Evolutionary conservation across 2,888 invertebrate species (phyloP), one percentile per base, ranked within the genome.

Genomic region (Polydrusus pterygomalis): DNA sequence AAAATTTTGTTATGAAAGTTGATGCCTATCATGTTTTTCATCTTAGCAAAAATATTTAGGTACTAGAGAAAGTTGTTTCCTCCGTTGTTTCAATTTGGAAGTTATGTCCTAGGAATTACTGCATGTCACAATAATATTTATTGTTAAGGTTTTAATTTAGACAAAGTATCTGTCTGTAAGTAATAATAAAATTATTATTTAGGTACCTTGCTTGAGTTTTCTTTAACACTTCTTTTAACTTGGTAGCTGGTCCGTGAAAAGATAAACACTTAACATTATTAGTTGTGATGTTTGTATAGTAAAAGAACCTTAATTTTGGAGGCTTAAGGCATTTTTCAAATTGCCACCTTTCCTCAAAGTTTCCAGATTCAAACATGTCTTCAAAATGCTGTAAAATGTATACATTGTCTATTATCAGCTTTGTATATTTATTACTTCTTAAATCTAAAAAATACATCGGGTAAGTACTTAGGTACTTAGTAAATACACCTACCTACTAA

Each of bases 331-430:
- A 92, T 7, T 90, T 85, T 70, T 89, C 85, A 49, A 92, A 83
- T 82, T 94, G 91, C 90, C 94, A 95, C 87, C 95, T 97, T 70
- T 97, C 96, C 80, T 91, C 90, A 89, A 97, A 98, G 68, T 92
- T 90, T 0, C 94, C 95, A 80, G 91, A 91, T 82, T 92, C 91
- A 88, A 97, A 97, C 84, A 97, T 95, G 83, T 96, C 93, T 78
- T 93, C 91, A 84, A 92, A 98, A 85, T 96, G 94, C 88, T 96
- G 94, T 38, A 99, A 89, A 15, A 96, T 91, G 82, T 95, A 95
- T 0, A 96, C 90, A 77, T 92, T 89, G 82, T 97, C 96, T 10
- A 98, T 90, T 62, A 89, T 86, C 2, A 92, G 81, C 17, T 82
- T 79, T 40, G 85, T 82, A 64, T 85, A 86, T 77, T 80, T 85